Percentiles rank a stretch among this genome's conserved stretches.
phyloP scores from a whole-genome alignment of 30 jellyfish, hydroid and myxozoan species.

The Hydra vulgaris region DNA sequence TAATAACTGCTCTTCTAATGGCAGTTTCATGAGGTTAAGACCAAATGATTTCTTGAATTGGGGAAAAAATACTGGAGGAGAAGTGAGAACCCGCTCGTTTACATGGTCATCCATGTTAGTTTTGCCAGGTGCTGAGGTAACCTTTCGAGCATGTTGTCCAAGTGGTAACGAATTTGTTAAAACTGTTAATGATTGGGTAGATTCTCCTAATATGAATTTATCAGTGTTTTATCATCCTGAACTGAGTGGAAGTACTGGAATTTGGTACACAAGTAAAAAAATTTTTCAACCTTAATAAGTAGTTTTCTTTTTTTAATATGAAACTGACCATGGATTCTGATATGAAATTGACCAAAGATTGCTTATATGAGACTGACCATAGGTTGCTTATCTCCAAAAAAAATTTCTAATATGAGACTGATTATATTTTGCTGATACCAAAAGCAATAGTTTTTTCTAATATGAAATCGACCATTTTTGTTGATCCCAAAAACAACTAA shows the following conservation, averaged over 20 bases:
- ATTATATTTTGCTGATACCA: too few species aligned
- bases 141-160: conserved; percentile 93
- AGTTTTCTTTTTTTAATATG: not conserved
- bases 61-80: conserved; percentile 25
- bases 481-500: too few species aligned
- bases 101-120: conserved; percentile 60
- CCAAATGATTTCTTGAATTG: conserved; percentile 42
- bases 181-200: conserved; percentile 35
- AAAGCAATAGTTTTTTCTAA: too few species aligned
- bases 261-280: conserved; percentile 69
- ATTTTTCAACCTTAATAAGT: not conserved
- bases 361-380: too few species aligned
- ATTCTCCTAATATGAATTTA: conserved; percentile 64
- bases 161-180: conserved; percentile 71
- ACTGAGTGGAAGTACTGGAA: conserved; percentile 68
- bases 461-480: too few species aligned
- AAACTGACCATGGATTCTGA: too few species aligned
- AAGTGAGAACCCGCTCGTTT: conserved; percentile 8
- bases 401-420: too few species aligned
- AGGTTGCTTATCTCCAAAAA: too few species aligned
- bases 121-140: conserved; percentile 60
- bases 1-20: conserved; percentile 71
- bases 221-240: conserved; percentile 47
- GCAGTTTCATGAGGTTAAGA: conserved; percentile 47
- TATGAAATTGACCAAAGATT: too few species aligned